Evolutionary conservation across 2,888 invertebrate species (phyloP).

Genomic region (Linyphia triangularis): DNA sequence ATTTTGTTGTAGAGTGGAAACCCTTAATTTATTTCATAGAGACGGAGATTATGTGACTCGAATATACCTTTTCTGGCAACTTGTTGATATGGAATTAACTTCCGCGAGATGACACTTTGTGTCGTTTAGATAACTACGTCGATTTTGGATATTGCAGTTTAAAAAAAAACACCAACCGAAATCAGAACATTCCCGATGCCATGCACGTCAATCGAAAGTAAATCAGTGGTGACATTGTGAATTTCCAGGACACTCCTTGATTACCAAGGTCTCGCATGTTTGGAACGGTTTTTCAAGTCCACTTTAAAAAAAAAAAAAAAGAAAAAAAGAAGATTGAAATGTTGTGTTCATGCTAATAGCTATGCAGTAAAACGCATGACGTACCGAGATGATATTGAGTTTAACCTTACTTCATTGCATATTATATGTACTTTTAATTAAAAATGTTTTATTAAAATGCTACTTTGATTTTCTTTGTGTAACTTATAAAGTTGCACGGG

Average conservation of each 20-base stretch:
- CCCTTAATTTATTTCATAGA: background rate
- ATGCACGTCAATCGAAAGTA: slow-evolving; percentile 28
- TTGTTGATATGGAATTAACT: slow-evolving; percentile 23
- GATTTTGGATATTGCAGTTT: background rate
- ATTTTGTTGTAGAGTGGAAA: too few relatives aligned
- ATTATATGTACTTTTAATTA: too few relatives aligned
- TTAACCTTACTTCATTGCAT: too few relatives aligned
- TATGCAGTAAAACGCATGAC: too few relatives aligned
- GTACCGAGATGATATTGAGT: too few relatives aligned
- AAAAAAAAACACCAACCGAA: slow-evolving; percentile 2
- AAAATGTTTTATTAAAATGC: too few relatives aligned
- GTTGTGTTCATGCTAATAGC: too few relatives aligned
- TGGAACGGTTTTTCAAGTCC: background rate
- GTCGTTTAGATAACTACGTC: slow-evolving; percentile 13
- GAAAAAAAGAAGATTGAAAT: too few relatives aligned
- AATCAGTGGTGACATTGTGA: slow-evolving; percentile 32
- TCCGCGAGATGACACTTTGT: slow-evolving; percentile 44
- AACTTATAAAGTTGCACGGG: too few relatives aligned
- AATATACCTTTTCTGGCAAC: background rate
- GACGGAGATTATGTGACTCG: background rate
- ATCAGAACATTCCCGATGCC: background rate
- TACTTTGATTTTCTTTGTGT: too few relatives aligned
- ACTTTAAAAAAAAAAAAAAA: too few relatives aligned
- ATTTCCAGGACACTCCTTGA: background rate
- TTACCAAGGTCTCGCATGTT: slow-evolving; percentile 17